Conservation (phyloP, 2,888 invertebrate genomes). For the Pardosa pseudoannulata region DNA sequence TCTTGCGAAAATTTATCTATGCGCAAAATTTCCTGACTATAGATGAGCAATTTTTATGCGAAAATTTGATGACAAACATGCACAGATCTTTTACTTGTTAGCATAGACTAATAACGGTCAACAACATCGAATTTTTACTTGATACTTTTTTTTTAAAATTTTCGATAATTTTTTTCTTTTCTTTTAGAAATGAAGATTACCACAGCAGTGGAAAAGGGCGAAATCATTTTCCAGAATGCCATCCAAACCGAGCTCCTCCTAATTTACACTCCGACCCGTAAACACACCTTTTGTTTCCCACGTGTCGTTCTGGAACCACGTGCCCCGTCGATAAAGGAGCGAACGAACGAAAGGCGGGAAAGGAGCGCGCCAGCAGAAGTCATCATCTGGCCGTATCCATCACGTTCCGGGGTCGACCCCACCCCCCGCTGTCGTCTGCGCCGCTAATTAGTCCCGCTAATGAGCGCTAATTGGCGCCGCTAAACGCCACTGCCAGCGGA, state of each 20-base stretch:
- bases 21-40: too few relatives aligned
- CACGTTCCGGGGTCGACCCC: slow-evolving; percentile 69
- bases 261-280: background rate
- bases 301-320: background rate
- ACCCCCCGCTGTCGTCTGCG: slow-evolving; percentile 62
- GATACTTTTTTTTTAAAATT: too few relatives aligned
- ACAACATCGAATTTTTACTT: too few relatives aligned
- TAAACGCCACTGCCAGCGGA: slow-evolving; percentile 56
- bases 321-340: background rate
- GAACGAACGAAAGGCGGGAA: background rate
- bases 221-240: too few relatives aligned
- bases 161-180: too few relatives aligned
- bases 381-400: slow-evolving; percentile 65
- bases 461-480: slow-evolving; percentile 70
- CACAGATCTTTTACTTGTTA: too few relatives aligned
- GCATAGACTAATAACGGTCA: too few relatives aligned
- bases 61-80: too few relatives aligned
- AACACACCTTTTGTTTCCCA: slow-evolving; percentile 4
- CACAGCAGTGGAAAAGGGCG: too few relatives aligned
- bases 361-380: slow-evolving; percentile 56
- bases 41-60: too few relatives aligned
- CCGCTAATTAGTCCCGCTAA: slow-evolving; percentile 70
- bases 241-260: background rate
- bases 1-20: too few relatives aligned
- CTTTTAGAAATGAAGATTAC: too few relatives aligned